Evolutionary conservation across 2,113 vertebrate species (phyloP), one percentile per base, ranked within the genome.

Genomic region (Phocoena phocoena): DNA sequence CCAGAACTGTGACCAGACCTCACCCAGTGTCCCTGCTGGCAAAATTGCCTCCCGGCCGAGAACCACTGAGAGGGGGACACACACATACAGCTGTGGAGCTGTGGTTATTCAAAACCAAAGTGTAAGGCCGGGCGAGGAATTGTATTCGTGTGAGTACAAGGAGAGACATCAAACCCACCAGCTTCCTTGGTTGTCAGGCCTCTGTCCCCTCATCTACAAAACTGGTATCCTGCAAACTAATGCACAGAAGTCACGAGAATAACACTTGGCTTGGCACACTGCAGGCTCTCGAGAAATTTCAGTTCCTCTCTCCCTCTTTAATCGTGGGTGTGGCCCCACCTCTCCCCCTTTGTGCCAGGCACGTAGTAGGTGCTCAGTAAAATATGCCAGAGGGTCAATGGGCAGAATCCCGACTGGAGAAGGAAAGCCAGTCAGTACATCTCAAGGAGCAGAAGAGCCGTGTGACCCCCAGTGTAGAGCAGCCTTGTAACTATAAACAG

Each of bases 281-380:
- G 11, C 2, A 21, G 13, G 15, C 2, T 4, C 36, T 38, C 9
- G 11, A 1, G 25, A 25, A 44, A 36, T 0, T 2, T 14, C 33
- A 0, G 50, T 0, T 12, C 36, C 86, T 41, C 21, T 23, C 55
- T 23, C 2, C 67, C 65, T 44, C 7, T 6, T 17, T 13, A 65
- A 12, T 53, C 14, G 38, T 11, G 9, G 65, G 73, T 65, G 53
- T 58, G 21, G 2, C 36, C 55, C 55, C 10, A 15, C 20, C 14
- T 47, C 14, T 47, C 12, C 17, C 0, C 0, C 71, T 18, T 47
- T 6, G 0, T 8, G 33, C 47, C 44, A 10, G 14, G 3, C 17
- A n/a, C 20, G 1, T 1, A 53, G 65, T 11, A 36, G 38, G 25
- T 2, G 23, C 4, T 41, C 38, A 14, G 12, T 5, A 18, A 25